Conservation (phyloP, 2,888 invertebrate species). For the Drosophila putrida region DNA sequence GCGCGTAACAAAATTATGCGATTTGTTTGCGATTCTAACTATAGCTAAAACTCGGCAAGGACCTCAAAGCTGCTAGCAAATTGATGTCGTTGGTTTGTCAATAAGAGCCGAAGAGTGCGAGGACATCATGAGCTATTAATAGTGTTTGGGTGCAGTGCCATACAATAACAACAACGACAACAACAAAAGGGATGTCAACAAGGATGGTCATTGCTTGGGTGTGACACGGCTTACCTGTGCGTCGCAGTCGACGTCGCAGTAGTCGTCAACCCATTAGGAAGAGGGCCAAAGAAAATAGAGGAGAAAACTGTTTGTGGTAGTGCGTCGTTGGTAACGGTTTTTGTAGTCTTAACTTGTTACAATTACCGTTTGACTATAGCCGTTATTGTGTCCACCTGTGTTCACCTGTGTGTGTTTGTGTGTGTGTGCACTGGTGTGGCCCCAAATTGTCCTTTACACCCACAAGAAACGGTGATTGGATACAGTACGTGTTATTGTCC, state of each 20-base stretch:
- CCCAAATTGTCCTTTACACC: slow-evolving; percentile 56
- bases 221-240: slow-evolving; percentile 41
- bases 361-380: slow-evolving; percentile 57
- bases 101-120: slow-evolving; percentile 37
- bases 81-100: slow-evolving; percentile 47
- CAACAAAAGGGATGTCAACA: background rate
- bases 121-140: slow-evolving; percentile 58
- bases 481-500: slow-evolving; percentile 35
- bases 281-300: slow-evolving; percentile 1
- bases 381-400: slow-evolving; percentile 13
- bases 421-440: slow-evolving; percentile 41
- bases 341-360: slow-evolving; percentile 67
- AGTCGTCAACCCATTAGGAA: slow-evolving; percentile 7
- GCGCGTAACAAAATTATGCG: slow-evolving; percentile 22
- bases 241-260: slow-evolving; percentile 3
- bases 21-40: slow-evolving; percentile 23
- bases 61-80: slow-evolving; percentile 14
- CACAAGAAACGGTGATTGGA: slow-evolving; percentile 25
- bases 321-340: slow-evolving; percentile 32
- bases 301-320: slow-evolving; percentile 17
- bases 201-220: slow-evolving; percentile 33
- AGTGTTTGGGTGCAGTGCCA: slow-evolving; percentile 55
- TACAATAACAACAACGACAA: background rate
- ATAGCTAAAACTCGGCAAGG: background rate
- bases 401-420: slow-evolving; percentile 13